Base-by-base conservation (phyloP, 2,113 vertebrate genomes). In the Rhinolophus ferrumequinum region DNA sequence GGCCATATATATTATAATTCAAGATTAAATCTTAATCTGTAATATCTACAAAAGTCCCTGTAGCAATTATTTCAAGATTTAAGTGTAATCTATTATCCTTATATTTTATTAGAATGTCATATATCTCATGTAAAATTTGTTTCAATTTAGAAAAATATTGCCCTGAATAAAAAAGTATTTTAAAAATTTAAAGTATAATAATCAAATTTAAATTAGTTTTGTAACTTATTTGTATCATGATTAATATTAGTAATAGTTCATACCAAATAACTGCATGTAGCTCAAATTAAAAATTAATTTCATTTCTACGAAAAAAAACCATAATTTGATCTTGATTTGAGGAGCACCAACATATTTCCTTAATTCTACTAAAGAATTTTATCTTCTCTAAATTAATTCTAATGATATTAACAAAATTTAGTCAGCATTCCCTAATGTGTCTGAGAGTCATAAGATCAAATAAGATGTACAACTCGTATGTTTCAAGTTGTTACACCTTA, bases 281-380 rank as follows among this genome's bases (percentile, higher is more conserved):
- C 12, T 70, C 35, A 93, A 93, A 30, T 90, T 33, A 85, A 88
- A 93, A 90, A 35, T 79, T 85, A 33, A 44, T 85, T 80, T 80
- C 33, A 79, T 72, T 90, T 93, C 14, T 85, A 54, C 13, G 16
- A 44, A 58, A 85, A 84, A 77, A 56, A 50, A 12, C 47, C 19
- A 19, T 75, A 58, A 47, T 75, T 75, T 8, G 8, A 44, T 89
- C 28, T 77, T 54, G 33, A 83, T 56, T 88, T 96, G 70, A 84
- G 72, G 30, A 62, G 33, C 22, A 5, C 50, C 8, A 83, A 22
- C 69, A 56, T 89, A 77, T 93, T n/a, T 58, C 19, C 4, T 56
- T 35, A 73, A 72, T n/a, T 88, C 33, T 84, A 21, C 28, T 88
- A 62, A 79, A 77, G 3, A 70, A 70, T 70, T 96, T 52, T 84